Base-by-base conservation (phyloP, 2,797 vertebrate species). In the Cheirogaleus major region DNA sequence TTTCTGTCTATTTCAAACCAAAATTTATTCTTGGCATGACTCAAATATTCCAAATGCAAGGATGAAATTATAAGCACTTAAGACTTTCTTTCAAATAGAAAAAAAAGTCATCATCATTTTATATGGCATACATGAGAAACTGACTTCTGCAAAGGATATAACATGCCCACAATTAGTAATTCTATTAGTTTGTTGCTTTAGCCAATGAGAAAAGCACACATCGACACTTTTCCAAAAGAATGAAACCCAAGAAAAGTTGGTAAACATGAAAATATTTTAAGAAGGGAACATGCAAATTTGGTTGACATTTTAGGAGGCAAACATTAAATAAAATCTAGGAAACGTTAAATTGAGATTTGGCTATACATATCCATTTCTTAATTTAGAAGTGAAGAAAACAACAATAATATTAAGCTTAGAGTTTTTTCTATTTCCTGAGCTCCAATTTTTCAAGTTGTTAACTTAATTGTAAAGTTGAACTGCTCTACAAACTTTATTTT, bases 1-100 rank as follows among this genome's bases (percentile, higher is more conserved):
- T 97, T 96, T 97, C 87, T 95, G 89, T 97, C 87, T 95, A 75
- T 96, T 96, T 96, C 59, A 83, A 97, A 96, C 69, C 76, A 81
- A 96, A 96, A 96, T 96, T 95, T 97, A 98, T 96, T 67, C 83
- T 84, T 96, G 76, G 89, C 81, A 92, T 88, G 87, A 98, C 61
- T 97, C 91, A 94, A 93, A 88, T 67, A 97, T 93, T 95, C 92
- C 94, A 72, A 79, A 76, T 85, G 61, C 30, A 67, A 43, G 23
- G 17, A 69, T 59, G 48, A 81, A 96, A 79, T 94, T 91, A 93
- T n/a, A 93, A 93, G 76, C 76, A 96, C 72, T 93, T 84, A 97
- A 95, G 95, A 91, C 55, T 70, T 96, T 93, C 95, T 96, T 96
- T 97, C 87, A 96, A 97, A 94, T 0, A 97, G 85, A 96, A 96